These are phyloP conservation scores for Acrobasis suavella DNA, from an alignment of 2,888 invertebrate genomes.

Conservation along the genomic window DNA sequence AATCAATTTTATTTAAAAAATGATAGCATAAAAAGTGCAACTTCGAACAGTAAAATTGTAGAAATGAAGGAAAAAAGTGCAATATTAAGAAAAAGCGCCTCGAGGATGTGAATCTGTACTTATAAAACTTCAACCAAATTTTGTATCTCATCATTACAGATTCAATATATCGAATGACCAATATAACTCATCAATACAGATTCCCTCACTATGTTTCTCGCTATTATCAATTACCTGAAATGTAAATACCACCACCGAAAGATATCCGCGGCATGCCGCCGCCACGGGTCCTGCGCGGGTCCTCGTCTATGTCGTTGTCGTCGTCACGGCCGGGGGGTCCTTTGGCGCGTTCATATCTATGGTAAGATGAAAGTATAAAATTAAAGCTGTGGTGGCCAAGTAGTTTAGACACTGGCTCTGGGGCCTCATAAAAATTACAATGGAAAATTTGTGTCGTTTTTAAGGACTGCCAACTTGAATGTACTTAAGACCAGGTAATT, in stretches of 20 bases:
- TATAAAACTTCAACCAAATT: neutral
- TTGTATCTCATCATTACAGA: neutral
- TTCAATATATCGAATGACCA: neutral
- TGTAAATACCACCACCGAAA: conserved; percentile 70
- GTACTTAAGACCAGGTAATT: no score
- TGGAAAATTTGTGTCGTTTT: no score
- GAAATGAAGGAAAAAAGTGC: neutral
- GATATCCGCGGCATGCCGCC: conserved; percentile 64
- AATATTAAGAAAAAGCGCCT: conserved; percentile 15
- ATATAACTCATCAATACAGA: conserved; percentile 20
- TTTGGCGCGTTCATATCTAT: conserved; percentile 94
- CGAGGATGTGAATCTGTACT: conserved; percentile 23
- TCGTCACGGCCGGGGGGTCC: conserved; percentile 94
- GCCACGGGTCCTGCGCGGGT: conserved; percentile 87
- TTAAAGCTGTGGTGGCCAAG: no score
- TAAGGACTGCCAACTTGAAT: no score
- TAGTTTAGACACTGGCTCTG: no score
- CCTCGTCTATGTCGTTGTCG: conserved; percentile 89
- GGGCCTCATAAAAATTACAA: no score
- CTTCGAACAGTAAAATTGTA: neutral
- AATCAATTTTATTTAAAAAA: no score
- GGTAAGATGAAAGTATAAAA: neutral
- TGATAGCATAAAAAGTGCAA: no score
- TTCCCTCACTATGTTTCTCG: conserved; percentile 22
- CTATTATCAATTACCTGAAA: conserved; percentile 56